Base-by-base conservation (phyloP, 1,140 invertebrate species). In the Paraescarpia echinospica region DNA sequence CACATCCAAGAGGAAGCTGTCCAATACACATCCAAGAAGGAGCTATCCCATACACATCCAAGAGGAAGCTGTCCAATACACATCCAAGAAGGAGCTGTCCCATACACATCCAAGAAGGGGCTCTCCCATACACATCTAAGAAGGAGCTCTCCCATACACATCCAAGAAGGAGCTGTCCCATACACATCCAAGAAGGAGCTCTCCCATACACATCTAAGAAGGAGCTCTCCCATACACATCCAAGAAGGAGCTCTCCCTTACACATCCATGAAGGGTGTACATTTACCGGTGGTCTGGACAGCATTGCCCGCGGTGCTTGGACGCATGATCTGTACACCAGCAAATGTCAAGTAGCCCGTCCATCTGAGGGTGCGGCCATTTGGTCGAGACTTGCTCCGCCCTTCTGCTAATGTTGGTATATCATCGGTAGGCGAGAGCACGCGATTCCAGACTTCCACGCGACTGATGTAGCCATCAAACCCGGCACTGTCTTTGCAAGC, bases 391-490 rank as follows among this genome's bases (percentile, higher is more conserved):
- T 48, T 33, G 34, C 6, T 35, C 12, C 33, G 48, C 8, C 41
- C 34, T 35, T 92, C 91, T 35, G 34, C 91, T 34, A 92, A 34
- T 22, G n/a, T 34, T 59, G 91, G 34, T 34, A 92, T 92, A 6
- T 41, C 48, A 41, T 35, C 34, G n/a, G 34, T 14, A 18, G 51
- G 59, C n/a, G 34, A 51, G 12, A 92, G 48, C 33, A 51, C 91
- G 22, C 91, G 91, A 59, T 92, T 92, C 91, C 91, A 92, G 31
- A 92, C 51, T 33, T 92, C 41, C 34, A 92, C 91, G 90, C 6
- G 90, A 22, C 90, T 90, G 90, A 90, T 22, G 35, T 2, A 34
- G 90, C 90, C 90, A 90, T 34, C 34, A 41, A 90, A 90, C 18
- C 90, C 90, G 35, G 90, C 35, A 31, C 90, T 1, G 9, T 34